Percentiles rank a stretch among this genome's conserved stretches.
Conservation (phyloP, 2,797 vertebrate species). For the Clarias fuscus region DNA sequence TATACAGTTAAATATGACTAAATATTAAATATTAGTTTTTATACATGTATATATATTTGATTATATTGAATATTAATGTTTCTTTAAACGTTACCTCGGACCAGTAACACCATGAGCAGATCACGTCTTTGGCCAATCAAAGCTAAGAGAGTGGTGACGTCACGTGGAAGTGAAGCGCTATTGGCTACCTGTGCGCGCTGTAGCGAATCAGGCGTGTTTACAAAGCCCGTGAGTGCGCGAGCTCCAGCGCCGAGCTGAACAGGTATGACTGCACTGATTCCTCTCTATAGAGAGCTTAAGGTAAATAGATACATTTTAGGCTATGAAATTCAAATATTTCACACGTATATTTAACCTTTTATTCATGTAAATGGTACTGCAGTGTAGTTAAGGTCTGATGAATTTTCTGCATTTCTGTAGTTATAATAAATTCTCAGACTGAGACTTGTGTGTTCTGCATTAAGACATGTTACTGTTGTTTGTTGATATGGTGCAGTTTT, state of each 20-base stretch:
- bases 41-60: too few relatives aligned
- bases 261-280: not conserved
- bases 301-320: not conserved
- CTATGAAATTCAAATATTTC: not conserved
- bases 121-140: constrained; percentile 55
- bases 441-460: not conserved
- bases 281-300: not conserved
- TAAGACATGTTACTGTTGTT: not conserved
- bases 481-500: not conserved
- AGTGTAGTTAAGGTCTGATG: not conserved
- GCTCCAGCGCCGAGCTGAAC: not conserved
- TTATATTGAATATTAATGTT: not conserved
- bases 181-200: constrained; percentile 38
- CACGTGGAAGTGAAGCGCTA: constrained; percentile 26
- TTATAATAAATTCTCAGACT: not conserved
- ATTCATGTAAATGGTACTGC: not conserved
- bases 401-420: not conserved
- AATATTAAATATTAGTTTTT: not conserved
- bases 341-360: too few relatives aligned
- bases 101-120: constrained; percentile 61
- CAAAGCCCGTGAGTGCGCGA: not conserved
- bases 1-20: not conserved
- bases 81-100: constrained; percentile 20
- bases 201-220: not conserved
- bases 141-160: constrained; percentile 1